These are phyloP conservation scores for Conchocele bisecta DNA, from an alignment of 2,888 invertebrate species.

Conservation along the genomic window DNA sequence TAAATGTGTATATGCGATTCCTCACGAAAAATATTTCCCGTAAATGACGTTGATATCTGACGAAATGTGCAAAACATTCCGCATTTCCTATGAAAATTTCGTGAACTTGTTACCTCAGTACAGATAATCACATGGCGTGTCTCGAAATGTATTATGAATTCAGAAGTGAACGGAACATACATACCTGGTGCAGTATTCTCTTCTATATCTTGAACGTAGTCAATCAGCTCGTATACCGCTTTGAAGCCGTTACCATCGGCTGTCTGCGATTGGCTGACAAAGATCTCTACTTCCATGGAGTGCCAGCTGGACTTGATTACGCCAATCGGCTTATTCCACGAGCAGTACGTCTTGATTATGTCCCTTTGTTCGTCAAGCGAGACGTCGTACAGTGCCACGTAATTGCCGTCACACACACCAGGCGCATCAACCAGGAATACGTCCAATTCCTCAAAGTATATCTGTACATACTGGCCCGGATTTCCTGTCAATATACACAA, in stretches of 20 bases:
- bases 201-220: not conserved
- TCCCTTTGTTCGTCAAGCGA: not conserved
- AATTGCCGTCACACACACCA: no score
- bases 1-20: no score
- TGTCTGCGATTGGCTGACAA: not conserved
- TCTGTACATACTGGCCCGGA: slow-evolving; percentile 12
- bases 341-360: not conserved
- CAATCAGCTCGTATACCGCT: not conserved
- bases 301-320: slow-evolving; percentile 1
- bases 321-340: not conserved
- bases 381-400: not conserved
- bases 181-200: no score
- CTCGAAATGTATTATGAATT: no score
- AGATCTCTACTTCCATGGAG: not conserved
- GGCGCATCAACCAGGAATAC: not conserved
- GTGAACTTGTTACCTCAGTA: no score
- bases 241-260: not conserved
- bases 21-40: no score
- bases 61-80: no score
- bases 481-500: no score
- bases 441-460: slow-evolving; percentile 9
- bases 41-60: no score
- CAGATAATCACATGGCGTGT: no score
- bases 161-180: no score
- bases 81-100: no score